Evolutionary conservation across 1,140 invertebrate species (phyloP).

Genomic region (Lasioglossum baleicum): DNA sequence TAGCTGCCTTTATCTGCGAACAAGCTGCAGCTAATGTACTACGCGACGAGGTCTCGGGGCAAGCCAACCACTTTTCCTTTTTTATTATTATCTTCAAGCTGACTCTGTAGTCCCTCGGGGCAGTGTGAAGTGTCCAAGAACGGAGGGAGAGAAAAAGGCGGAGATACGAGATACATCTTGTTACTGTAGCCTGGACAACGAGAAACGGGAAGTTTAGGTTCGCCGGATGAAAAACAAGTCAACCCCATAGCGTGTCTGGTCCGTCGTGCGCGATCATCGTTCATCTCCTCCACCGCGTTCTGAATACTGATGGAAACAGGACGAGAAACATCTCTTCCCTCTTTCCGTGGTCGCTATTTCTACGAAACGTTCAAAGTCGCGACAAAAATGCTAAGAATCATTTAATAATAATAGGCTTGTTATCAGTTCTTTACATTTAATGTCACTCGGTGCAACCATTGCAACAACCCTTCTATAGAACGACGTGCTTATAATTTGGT

Average conservation of each 20-base stretch:
- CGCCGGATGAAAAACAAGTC: background rate
- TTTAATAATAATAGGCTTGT: too few species aligned
- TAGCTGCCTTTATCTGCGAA: constrained; percentile 70
- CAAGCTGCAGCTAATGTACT: constrained; percentile 74
- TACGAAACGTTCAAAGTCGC: background rate
- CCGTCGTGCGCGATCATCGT: background rate
- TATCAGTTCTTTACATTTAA: too few species aligned
- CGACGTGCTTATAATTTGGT: too few species aligned
- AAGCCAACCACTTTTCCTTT: constrained; percentile 34
- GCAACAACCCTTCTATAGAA: too few species aligned
- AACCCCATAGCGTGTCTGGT: background rate
- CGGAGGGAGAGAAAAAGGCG: background rate
- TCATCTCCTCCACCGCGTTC: background rate
- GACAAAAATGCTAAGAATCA: too few species aligned
- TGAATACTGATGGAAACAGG: too few species aligned
- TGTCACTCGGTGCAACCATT: too few species aligned
- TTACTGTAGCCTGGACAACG: constrained; percentile 4
- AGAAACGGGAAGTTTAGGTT: constrained; percentile 8
- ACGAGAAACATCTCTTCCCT: background rate
- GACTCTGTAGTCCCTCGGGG: constrained; percentile 28
- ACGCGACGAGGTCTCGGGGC: constrained; percentile 43
- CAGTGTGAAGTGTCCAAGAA: constrained; percentile 23
- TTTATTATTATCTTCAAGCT: constrained; percentile 28
- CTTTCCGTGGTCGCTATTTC: background rate
- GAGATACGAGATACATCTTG: constrained; percentile 32